These are phyloP conservation scores for Drosophila obscura DNA, from an alignment of 1,140 invertebrate species.

Conservation along the genomic window DNA sequence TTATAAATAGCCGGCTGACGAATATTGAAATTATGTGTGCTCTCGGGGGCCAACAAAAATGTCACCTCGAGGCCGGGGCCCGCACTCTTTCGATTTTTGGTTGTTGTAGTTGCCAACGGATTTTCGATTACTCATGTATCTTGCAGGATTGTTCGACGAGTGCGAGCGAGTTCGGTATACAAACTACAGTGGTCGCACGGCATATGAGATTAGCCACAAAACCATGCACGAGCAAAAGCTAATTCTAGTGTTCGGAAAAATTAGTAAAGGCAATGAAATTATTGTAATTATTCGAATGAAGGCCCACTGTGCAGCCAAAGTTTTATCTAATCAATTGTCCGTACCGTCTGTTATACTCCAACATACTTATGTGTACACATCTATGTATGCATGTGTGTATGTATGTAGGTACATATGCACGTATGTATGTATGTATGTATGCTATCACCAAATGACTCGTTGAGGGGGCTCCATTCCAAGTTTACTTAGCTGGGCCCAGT, in stretches of 20 bases:
- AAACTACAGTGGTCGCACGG: no score
- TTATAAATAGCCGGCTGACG: constrained; percentile 80
- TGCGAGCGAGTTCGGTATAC: neutral
- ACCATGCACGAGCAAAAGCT: no score
- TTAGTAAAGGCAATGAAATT: no score
- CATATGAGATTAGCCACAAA: no score
- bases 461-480: constrained; percentile 51
- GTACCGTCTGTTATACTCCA: constrained; percentile 26
- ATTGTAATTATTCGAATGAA: neutral
- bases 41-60: constrained; percentile 78
- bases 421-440: constrained; percentile 35
- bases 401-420: no score
- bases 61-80: constrained; percentile 63
- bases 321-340: constrained; percentile 69
- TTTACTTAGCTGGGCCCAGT: constrained; percentile 63
- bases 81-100: constrained; percentile 16
- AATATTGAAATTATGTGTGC: constrained; percentile 80
- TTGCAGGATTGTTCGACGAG: constrained; percentile 33
- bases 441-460: constrained; percentile 48
- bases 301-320: constrained; percentile 20
- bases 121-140: constrained; percentile 57
- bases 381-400: neutral
- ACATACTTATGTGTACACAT: no score
- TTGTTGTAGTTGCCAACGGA: constrained; percentile 29
- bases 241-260: no score